These are phyloP conservation scores for Phylloscopus trochilus DNA, from an alignment of 2,113 vertebrate genomes.

Conservation along the genomic window DNA sequence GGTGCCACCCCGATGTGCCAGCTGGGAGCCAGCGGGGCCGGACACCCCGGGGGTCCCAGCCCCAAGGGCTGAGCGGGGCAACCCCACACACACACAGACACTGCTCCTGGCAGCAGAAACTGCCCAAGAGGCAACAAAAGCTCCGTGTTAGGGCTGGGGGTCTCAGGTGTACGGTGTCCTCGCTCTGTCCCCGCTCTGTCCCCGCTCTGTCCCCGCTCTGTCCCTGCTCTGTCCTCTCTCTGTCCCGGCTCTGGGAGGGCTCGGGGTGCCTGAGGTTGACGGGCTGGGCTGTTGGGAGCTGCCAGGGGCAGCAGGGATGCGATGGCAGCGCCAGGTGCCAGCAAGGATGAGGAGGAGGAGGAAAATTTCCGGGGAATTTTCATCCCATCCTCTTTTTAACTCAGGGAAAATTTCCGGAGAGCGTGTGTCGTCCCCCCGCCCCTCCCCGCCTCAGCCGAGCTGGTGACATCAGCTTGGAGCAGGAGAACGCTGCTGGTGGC, in stretches of 20 bases:
- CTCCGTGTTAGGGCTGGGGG: neutral
- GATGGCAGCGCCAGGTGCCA: neutral
- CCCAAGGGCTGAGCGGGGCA: neutral
- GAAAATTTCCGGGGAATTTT: neutral
- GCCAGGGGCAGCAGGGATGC: too few relatives aligned
- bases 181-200: neutral
- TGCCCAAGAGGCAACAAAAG: neutral
- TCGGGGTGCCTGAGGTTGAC: rapidly evolving
- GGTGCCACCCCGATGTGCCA: neutral
- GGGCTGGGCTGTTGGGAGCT: rapidly evolving
- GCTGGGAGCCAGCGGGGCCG: neutral
- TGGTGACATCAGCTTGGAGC: neutral
- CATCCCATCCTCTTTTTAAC: neutral
- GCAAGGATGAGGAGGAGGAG: neutral
- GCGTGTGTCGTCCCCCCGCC: too few relatives aligned
- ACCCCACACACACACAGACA: rapidly evolving
- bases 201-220: neutral
- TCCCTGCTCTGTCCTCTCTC: neutral
- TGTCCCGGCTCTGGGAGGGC: neutral
- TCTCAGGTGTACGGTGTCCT: neutral
- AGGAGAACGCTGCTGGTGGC: neutral
- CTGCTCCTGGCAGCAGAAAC: neutral
- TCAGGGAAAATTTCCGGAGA: rapidly evolving
- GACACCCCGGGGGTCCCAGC: neutral
- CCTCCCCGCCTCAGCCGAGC: neutral